A percentile compares a stretch with the other conserved stretches of the same genome.
phyloP scores from a whole-genome alignment of 2,113 vertebrate genomes.

The Poicephalus meyeri region DNA sequence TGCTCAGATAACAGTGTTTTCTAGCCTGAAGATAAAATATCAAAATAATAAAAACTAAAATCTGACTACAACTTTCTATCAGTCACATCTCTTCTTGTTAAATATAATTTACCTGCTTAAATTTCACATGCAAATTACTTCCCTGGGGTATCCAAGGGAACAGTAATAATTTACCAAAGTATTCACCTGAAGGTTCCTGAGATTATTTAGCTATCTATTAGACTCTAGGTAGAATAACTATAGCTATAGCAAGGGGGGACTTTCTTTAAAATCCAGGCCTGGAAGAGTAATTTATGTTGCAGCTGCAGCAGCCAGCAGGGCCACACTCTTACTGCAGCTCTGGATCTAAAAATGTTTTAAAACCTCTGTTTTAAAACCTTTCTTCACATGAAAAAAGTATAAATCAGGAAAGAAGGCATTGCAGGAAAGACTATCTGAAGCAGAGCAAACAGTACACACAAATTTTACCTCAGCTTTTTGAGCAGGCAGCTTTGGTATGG shows the following conservation, averaged over 20 bases:
- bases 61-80: not conserved
- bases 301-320: not conserved
- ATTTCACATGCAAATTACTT: not conserved
- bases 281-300: not conserved
- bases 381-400: not conserved
- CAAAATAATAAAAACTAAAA: not conserved
- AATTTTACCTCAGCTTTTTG: not conserved
- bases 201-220: not conserved
- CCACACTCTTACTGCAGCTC: not conserved
- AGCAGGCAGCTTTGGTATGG: not conserved
- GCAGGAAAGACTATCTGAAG: not conserved
- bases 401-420: not conserved
- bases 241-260: not conserved
- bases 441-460: not conserved
- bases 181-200: not conserved
- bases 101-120: not conserved
- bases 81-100: not conserved
- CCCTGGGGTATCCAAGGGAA: not conserved
- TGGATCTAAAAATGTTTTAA: not conserved
- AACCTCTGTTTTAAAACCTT: not conserved
- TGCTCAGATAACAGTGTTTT: not conserved
- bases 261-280: not conserved
- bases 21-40: not conserved
- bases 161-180: not conserved
- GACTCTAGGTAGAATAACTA: not conserved